Conservation (phyloP, 2,113 vertebrate genomes). For the Empidonax traillii region DNA sequence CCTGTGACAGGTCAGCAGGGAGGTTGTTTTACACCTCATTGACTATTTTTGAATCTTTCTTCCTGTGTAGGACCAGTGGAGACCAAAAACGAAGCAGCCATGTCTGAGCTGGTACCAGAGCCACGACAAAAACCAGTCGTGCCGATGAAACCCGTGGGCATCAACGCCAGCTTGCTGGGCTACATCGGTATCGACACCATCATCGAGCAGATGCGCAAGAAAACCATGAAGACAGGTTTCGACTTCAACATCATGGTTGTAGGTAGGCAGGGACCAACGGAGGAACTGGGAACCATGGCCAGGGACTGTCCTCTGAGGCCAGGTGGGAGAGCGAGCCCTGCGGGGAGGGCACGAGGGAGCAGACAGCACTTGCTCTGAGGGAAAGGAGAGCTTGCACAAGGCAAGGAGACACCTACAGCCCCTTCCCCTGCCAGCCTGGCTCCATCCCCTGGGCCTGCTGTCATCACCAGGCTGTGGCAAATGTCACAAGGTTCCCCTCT, state of each 20-base stretch:
- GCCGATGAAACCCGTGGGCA: slow-evolving; percentile 90
- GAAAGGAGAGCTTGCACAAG: neutral
- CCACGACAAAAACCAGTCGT: slow-evolving; percentile 89
- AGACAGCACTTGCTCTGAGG: neutral
- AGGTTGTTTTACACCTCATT: neutral
- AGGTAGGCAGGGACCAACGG: slow-evolving; percentile 72
- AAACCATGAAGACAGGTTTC: slow-evolving; percentile 98
- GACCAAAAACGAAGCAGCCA: slow-evolving; percentile 76
- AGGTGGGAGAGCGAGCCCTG: neutral
- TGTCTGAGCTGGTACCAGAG: slow-evolving; percentile 95
- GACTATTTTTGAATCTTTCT: neutral
- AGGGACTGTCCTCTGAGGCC: neutral
- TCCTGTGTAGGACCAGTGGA: slow-evolving; percentile 75
- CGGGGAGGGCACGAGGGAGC: neutral
- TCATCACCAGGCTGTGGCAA: neutral
- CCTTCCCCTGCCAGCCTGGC: neutral
- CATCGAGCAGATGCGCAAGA: slow-evolving; percentile 98
- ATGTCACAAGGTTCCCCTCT: neutral
- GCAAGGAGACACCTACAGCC: neutral
- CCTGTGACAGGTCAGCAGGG: neutral
- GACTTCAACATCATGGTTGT: slow-evolving; percentile 99
- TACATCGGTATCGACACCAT: slow-evolving; percentile 97
- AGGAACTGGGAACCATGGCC: neutral
- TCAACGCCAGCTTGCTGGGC: slow-evolving; percentile 85
- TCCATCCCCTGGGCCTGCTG: neutral